These are phyloP conservation scores for Rhea americana DNA, from an alignment of 2,113 vertebrate species.

Conservation along the genomic window DNA sequence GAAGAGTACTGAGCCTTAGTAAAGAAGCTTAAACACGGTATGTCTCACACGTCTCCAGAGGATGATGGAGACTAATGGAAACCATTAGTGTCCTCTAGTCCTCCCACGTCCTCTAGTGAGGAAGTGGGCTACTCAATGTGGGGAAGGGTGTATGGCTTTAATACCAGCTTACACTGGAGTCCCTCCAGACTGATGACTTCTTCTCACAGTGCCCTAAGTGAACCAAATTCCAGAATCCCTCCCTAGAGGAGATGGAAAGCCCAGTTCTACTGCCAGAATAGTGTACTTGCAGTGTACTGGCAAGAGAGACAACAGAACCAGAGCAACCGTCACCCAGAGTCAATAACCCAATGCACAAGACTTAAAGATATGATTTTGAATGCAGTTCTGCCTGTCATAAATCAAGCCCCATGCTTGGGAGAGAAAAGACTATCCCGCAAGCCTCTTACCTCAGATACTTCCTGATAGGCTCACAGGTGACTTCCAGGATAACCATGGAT, in stretches of 20 bases:
- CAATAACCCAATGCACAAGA: background rate
- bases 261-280: background rate
- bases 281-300: background rate
- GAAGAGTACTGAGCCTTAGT: background rate
- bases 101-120: no score
- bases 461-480: no score
- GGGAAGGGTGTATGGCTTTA: background rate
- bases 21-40: background rate
- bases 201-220: background rate
- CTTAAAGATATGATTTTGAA: background rate
- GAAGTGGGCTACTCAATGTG: no score
- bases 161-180: background rate
- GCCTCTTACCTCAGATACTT: no score
- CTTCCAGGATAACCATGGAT: no score
- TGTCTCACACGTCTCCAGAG: accelerated
- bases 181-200: background rate
- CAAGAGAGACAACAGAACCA: background rate
- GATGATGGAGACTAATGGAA: background rate
- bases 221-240: background rate
- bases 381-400: background rate
- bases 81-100: accelerated
- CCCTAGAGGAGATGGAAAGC: background rate
- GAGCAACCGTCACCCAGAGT: background rate
- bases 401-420: background rate
- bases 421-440: no score